Percentiles rank a stretch among this genome's conserved stretches.
Evolutionary conservation across 2,888 invertebrate genomes (phyloP).

Genomic region (Electrophaes corylata): DNA sequence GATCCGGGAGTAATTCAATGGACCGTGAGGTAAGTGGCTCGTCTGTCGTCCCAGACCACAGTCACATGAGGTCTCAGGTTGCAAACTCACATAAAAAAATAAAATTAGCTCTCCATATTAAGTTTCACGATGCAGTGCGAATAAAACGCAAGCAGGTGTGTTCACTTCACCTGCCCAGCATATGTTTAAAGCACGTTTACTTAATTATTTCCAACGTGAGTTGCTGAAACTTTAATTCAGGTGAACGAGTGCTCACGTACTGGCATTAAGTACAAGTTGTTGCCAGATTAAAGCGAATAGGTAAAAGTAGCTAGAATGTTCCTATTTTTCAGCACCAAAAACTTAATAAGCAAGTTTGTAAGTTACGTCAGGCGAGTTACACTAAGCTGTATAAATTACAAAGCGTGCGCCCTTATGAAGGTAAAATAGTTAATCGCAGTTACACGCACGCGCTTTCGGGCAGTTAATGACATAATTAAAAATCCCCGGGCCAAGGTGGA

Average conservation of each 20-base stretch:
- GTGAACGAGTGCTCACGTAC: slow-evolving; percentile 45
- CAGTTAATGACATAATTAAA: slow-evolving; percentile 77
- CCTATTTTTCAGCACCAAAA: slow-evolving; percentile 19
- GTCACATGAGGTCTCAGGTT: slow-evolving; percentile 70
- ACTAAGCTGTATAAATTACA: slow-evolving; percentile 66
- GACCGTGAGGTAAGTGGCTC: slow-evolving; percentile 73
- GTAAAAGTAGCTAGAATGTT: slow-evolving; percentile 19
- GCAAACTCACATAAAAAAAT: slow-evolving; percentile 59
- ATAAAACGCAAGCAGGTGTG: slow-evolving; percentile 73
- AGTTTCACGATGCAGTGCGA: slow-evolving; percentile 67
- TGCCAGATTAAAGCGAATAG: slow-evolving; percentile 38
- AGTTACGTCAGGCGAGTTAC: slow-evolving; percentile 49
- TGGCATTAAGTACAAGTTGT: slow-evolving; percentile 45
- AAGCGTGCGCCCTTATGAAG: slow-evolving; percentile 61
- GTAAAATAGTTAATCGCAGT: slow-evolving; percentile 74
- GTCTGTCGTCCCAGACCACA: slow-evolving; percentile 62
- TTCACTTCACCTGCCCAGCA: slow-evolving; percentile 73
- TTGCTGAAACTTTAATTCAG: slow-evolving; percentile 54
- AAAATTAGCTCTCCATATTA: slow-evolving; percentile 73
- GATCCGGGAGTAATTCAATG: slow-evolving; percentile 65
- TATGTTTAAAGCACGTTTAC: slow-evolving; percentile 66
- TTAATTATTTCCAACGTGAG: slow-evolving; percentile 60
- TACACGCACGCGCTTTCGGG: slow-evolving; percentile 67
- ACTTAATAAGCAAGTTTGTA: slow-evolving; percentile 23
- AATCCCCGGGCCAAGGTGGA: slow-evolving; percentile 65